Percentiles rank a stretch among this genome's conserved stretches.
phyloP scores from a whole-genome alignment of 2,113 vertebrate species.

The Promerops cafer region DNA sequence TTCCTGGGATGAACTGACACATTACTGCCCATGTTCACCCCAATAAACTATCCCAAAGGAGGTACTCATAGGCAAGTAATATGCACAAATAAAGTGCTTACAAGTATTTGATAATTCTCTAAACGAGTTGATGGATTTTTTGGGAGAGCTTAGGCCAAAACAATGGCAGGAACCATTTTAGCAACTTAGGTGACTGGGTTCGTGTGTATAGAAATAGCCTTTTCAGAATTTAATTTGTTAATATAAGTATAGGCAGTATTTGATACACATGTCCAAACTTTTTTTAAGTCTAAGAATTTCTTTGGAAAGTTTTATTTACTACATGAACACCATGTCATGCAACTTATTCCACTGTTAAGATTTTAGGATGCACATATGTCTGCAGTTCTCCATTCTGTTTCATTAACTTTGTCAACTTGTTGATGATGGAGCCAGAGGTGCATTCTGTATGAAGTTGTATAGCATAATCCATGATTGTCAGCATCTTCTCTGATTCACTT shows the following conservation, averaged over 20 bases:
- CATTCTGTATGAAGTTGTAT: background rate
- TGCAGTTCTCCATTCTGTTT: background rate
- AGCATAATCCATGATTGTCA: background rate
- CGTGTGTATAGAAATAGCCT: background rate
- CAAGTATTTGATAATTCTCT: background rate
- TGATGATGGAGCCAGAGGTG: background rate
- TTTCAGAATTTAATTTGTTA: background rate
- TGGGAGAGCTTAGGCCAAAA: background rate
- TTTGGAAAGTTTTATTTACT: background rate
- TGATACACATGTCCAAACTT: background rate
- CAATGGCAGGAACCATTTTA: background rate
- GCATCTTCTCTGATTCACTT: background rate
- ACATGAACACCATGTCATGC: background rate
- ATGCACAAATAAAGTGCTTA: background rate
- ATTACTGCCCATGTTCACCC: accelerated
- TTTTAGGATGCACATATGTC: background rate
- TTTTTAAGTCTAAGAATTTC: background rate
- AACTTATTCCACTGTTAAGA: background rate
- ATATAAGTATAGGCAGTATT: background rate
- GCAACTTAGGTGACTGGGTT: background rate
- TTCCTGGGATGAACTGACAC: background rate
- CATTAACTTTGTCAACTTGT: background rate
- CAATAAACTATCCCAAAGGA: background rate
- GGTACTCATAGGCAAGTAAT: background rate
- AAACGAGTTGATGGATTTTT: background rate